Conservation (phyloP, 2,113 vertebrate species). For the Tapirus terrestris region DNA sequence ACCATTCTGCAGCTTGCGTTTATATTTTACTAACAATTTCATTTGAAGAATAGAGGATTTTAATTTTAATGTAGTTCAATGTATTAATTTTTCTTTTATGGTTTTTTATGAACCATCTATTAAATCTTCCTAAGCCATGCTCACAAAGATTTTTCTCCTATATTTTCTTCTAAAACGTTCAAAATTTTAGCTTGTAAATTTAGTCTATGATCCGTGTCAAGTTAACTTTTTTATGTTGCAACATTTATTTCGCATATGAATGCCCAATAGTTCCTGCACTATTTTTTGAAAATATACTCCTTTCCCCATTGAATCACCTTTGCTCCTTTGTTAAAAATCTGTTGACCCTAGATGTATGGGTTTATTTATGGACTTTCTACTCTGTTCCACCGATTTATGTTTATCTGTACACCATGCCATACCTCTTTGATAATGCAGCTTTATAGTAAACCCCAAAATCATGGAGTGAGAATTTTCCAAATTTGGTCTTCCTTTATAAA, state of each 20-base stretch:
- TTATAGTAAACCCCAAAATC: not conserved
- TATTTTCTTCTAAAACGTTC: not conserved
- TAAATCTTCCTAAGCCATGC: not conserved
- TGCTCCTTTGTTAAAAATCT: not conserved
- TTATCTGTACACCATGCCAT: not conserved
- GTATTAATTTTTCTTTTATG: not conserved
- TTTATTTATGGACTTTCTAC: not conserved
- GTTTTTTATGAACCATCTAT: not conserved
- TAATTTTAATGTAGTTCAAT: not conserved
- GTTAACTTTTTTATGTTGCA: not conserved
- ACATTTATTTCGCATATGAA: not conserved
- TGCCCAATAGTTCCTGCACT: not conserved
- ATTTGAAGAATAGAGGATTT: not conserved
- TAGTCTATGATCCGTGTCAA: not conserved
- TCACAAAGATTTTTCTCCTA: not conserved
- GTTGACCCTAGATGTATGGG: not conserved
- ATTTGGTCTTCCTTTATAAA: not conserved
- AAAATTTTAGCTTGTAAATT: not conserved
- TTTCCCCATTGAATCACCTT: not conserved
- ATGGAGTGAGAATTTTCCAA: not conserved
- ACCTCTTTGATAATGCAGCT: not conserved
- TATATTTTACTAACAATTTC: not conserved
- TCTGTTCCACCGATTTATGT: not conserved
- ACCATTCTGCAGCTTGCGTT: not conserved
- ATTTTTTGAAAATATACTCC: not conserved